phyloP scores from a whole-genome alignment of 2,888 invertebrate genomes.

The Aporophyla nigra region DNA sequence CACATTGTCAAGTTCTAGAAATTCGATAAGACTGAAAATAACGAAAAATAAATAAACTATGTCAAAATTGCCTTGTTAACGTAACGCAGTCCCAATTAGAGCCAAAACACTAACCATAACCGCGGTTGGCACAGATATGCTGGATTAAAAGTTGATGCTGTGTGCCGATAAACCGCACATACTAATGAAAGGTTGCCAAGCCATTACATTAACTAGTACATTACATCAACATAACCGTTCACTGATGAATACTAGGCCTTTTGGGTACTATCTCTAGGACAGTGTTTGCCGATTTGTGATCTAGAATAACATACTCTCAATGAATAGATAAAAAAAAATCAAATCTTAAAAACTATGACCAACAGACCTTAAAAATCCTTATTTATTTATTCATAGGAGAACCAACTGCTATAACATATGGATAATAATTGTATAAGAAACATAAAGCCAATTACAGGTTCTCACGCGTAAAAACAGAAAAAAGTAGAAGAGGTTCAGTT shows the following conservation, averaged over 20 bases:
- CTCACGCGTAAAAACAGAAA: too few relatives aligned
- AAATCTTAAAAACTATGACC: neutral
- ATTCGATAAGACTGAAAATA: neutral
- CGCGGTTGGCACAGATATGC: conserved; percentile 50
- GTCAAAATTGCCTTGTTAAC: neutral
- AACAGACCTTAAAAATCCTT: neutral
- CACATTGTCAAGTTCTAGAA: neutral
- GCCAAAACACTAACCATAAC: conserved; percentile 49
- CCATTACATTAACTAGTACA: conserved; percentile 26
- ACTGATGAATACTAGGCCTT: neutral
- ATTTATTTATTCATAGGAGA: too few relatives aligned
- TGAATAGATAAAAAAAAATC: neutral
- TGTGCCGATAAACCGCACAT: conserved; percentile 44
- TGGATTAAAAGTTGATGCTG: conserved; percentile 54
- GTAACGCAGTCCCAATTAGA: conserved; percentile 31
- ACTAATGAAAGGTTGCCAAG: conserved; percentile 51
- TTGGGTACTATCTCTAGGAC: neutral
- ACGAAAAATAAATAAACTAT: neutral
- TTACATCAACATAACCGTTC: conserved; percentile 27
- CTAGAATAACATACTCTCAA: neutral
- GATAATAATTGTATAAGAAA: too few relatives aligned
- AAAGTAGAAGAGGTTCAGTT: too few relatives aligned
- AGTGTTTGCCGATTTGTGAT: neutral
- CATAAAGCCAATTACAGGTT: too few relatives aligned
- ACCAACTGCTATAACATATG: too few relatives aligned